Base-by-base conservation (phyloP, 2,113 vertebrate species). In the Erinaceus europaeus region DNA sequence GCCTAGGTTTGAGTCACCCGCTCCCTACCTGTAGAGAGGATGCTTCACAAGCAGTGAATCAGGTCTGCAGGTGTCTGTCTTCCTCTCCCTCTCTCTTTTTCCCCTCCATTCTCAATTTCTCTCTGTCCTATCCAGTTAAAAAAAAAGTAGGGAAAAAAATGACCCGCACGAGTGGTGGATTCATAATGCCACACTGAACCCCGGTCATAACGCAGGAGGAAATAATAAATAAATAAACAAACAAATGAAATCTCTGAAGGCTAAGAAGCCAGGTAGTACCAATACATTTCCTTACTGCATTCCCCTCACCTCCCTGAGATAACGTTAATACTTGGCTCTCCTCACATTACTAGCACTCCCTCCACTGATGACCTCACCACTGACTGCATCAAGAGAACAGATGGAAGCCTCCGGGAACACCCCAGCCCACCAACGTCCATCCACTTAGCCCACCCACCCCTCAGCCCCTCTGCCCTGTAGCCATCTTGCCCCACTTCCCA, bases 241-340 rank as follows among this genome's bases (percentile, higher is more conserved):
- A n/a, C n/a, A n/a, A n/a, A n/a, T n/a, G n/a, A 88, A 90, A 80
- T 91, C 81, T 94, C 57, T 42, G 62, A 84, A 93, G 57, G 76
- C 64, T 91, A 80, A 34, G 68, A 61, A 65, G 72, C 32, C 76
- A 86, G 52, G 59, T 83, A 84, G 91, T 50, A 44, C 50, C 36
- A 46, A 50, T 77, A 50, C 20, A 68, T 34, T 77, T 92, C 80
- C 77, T 91, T 80, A 57, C 40, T 53, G 76, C 40, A 53, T 59
- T 52, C 68, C 57, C 0, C 2, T 13, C 34, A 67, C 89, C 74
- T 92, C 59, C 23, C 71, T 10, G 62, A 76, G 67, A 91, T 79
- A 83, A 53, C 29, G 64, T 73, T 76, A 90, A 86, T 68, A 79
- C 92, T 57, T 86, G 73, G 62, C 57, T 88, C 79, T 76, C 77